These are phyloP conservation scores for Mnemiopsis leidyi DNA, from an alignment of 37 sponge, comb jelly and placozoan species.

Conservation along the genomic window DNA sequence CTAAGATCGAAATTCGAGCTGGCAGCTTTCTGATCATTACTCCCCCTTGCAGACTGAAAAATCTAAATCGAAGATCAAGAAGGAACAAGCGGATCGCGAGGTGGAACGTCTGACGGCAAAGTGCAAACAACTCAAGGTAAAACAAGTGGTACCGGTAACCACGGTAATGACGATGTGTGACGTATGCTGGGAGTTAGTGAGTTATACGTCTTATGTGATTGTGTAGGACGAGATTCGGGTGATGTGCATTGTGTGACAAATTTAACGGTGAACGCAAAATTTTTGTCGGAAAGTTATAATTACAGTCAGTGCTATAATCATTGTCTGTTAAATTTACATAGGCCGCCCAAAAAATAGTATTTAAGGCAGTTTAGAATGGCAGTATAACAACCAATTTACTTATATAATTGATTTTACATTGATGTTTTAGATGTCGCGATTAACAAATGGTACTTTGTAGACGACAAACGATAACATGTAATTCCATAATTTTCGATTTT, in stretches of 20 bases:
- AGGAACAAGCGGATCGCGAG: not conserved
- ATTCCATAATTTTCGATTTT: no score
- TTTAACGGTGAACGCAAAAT: no score
- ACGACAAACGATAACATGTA: no score
- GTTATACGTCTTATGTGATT: no score
- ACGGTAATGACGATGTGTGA: not conserved
- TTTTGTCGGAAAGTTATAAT: not conserved
- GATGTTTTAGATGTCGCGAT: no score
- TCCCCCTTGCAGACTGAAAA: not conserved
- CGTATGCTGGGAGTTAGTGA: not conserved
- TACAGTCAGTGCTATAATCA: not conserved
- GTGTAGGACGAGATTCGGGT: no score
- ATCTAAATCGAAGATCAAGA: not conserved
- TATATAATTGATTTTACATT: no score
- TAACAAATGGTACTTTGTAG: no score
- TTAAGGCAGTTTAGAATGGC: no score
- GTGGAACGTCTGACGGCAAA: not conserved
- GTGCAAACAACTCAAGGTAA: conserved; percentile 42
- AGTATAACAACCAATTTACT: no score
- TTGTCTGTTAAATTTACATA: not conserved
- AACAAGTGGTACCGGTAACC: not conserved
- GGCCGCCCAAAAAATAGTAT: no score
- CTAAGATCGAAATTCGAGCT: not conserved
- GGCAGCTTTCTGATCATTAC: not conserved
- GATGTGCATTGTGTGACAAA: not conserved